Evolutionary conservation across 2,888 invertebrate genomes (phyloP).

Genomic region (Synanthedon vespiformis): DNA sequence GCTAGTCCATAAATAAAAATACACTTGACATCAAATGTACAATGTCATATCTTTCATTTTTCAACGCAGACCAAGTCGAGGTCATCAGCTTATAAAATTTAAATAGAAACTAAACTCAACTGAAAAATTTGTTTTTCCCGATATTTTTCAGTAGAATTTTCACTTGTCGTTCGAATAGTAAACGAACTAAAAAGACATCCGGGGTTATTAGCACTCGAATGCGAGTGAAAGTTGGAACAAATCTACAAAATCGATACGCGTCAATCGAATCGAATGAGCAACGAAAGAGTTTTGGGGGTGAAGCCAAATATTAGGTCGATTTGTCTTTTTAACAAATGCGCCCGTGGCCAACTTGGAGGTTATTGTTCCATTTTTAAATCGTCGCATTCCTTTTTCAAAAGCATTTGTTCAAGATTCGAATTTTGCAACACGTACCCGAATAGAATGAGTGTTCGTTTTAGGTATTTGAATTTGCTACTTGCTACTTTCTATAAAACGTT

Average conservation of each 20-base stretch:
- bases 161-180: no score
- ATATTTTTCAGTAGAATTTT: no score
- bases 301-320: constrained; percentile 28
- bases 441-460: no score
- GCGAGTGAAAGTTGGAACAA: background rate
- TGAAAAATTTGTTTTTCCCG: no score
- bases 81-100: no score
- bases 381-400: constrained; percentile 1
- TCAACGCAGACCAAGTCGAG: no score
- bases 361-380: constrained; percentile 61
- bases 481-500: no score
- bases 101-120: no score
- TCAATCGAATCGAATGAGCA: constrained; percentile 15
- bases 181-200: background rate
- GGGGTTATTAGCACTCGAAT: background rate
- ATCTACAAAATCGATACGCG: constrained; percentile 19
- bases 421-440: background rate
- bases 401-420: background rate
- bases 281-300: constrained; percentile 32
- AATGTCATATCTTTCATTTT: no score
- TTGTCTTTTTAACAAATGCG: constrained; percentile 51
- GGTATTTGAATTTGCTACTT: no score
- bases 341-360: constrained; percentile 67
- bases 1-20: no score
- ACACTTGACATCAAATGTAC: no score